Evolutionary conservation across 2,888 invertebrate genomes (phyloP), one percentile per base, ranked within the genome.

Genomic region (Carabus problematicus): DNA sequence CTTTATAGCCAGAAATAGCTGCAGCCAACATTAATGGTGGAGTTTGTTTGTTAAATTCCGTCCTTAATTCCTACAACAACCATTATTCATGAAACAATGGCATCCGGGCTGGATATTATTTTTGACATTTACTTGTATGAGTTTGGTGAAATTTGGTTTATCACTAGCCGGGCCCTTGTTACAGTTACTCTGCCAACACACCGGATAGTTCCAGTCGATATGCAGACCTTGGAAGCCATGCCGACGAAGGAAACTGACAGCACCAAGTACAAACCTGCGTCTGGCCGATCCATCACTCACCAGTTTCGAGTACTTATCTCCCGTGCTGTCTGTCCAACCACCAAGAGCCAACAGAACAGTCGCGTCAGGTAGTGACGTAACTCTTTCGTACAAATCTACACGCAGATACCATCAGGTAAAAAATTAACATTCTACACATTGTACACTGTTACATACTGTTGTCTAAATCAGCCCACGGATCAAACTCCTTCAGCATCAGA

Each of bases 261-360:
- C 84, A 66, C 89, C 88, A 1, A 88, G 83, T 1, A 91, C 88
- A 76, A 95, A 95, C 59, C 88, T 88, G 40, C 88, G 82, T 11
- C 94, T 85, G 4, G 88, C 85, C 0, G 86, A 83, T 4, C 86
- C 85, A 70, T 89, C 88, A 49, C 88, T 87, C 0, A 93, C 92
- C 29, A 96, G 80, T 11, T 90, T 86, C 0, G 94, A 93, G 77
- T 95, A 95, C 79, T 95, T 95, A 77, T 93, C 92, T 0, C 93
- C 94, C 0, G 91, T 87, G 0, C 95, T 96, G 80, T 97, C 95
- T 0, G 94, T 95, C 97, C 97, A 97, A 0, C 97, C 97, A n/a
- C 97, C 97, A 64, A 97, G 80, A 0, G 94, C 94, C 40, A 97
- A 82, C 6, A 95, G 80, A 0, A 93, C 89, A 73, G 87, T 85